Evolutionary conservation across 2,888 invertebrate species (phyloP), one percentile per base, ranked within the genome.

Genomic region (Stratiomys singularior): DNA sequence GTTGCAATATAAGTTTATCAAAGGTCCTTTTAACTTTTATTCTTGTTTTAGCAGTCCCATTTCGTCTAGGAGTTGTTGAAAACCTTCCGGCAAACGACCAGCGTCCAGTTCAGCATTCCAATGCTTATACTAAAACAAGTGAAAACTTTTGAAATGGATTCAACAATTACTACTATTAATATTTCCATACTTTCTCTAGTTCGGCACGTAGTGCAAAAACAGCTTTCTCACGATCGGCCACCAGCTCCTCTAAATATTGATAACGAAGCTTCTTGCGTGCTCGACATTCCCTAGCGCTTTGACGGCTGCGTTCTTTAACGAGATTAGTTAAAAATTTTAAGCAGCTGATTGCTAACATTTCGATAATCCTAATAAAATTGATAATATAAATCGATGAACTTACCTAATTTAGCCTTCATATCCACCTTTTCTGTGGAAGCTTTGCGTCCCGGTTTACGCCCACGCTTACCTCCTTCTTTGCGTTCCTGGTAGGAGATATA

Each of bases 251-350:
- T 81, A 98, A 89, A 86, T 98, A 98, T 87, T 98, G 98, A 88
- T 98, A 98, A 76, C 98, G 92, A 80, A 98, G 90, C 87, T 98
- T 98, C 89, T 98, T 98, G 76, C 98, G 91, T 66, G 98, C 98
- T 81, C 98, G 92, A 87, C 98, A 98, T 90, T 98, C 98, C 83
- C 98, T 91, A 82, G 98, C 98, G 88, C 97, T 97, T 89, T 98
- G 98, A 82, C 98, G 91, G 87, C 98, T 98, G 80, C 98, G 92
- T 88, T 98, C 98, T 96, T 86, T n/a, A 37, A 37, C 56, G 52
- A 64, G 47, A 71, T 15, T 37, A 25, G 23, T 72, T 52, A 15
- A 21, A 15, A 18, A 5, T 63, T 63, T 60, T 27, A 77, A 13
- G 71, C 9, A 21, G 15, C 25, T 71, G 46, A 78, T 79, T 56